Conservation (phyloP, 2,888 invertebrate species). For the Ophonus ardosiacus region DNA sequence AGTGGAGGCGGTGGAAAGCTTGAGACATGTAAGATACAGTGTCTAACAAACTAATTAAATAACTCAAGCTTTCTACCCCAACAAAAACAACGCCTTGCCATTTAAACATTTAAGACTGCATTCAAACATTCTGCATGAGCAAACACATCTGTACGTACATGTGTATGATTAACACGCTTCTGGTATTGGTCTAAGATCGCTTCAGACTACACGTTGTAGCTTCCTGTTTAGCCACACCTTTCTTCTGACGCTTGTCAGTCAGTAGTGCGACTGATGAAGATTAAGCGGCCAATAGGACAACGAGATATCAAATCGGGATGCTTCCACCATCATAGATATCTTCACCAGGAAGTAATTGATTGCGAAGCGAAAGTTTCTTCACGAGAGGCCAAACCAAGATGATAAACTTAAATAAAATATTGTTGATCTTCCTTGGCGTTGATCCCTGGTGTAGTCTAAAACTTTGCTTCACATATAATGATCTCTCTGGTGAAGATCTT, state of each 20-base stretch:
- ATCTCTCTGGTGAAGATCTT: too few species aligned
- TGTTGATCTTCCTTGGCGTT: too few species aligned
- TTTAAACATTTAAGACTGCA: constrained; percentile 69
- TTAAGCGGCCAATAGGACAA: not conserved
- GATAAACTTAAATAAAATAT: too few species aligned
- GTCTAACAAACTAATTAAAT: not conserved
- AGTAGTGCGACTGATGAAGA: constrained; percentile 1
- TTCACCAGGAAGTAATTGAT: not conserved
- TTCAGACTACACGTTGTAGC: constrained; percentile 50
- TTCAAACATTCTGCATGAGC: constrained; percentile 77
- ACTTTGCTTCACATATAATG: too few species aligned
- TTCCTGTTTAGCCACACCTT: constrained; percentile 60
- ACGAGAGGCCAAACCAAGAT: too few species aligned
- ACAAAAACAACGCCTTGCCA: constrained; percentile 31
- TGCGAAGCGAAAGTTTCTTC: too few species aligned
- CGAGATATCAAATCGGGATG: not conserved
- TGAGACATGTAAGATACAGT: constrained; percentile 3
- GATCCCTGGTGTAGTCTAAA: too few species aligned
- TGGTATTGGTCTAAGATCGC: constrained; percentile 72
- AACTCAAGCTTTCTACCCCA: constrained; percentile 24
- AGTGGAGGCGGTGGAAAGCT: not conserved
- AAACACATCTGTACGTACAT: constrained; percentile 69
- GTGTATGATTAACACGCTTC: constrained; percentile 70
- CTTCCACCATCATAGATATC: not conserved
- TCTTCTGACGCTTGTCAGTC: constrained; percentile 14